A percentile compares a stretch with the other conserved stretches of the same genome.
Conservation (phyloP, 2,113 vertebrate species). For the Clarias batrachus region DNA sequence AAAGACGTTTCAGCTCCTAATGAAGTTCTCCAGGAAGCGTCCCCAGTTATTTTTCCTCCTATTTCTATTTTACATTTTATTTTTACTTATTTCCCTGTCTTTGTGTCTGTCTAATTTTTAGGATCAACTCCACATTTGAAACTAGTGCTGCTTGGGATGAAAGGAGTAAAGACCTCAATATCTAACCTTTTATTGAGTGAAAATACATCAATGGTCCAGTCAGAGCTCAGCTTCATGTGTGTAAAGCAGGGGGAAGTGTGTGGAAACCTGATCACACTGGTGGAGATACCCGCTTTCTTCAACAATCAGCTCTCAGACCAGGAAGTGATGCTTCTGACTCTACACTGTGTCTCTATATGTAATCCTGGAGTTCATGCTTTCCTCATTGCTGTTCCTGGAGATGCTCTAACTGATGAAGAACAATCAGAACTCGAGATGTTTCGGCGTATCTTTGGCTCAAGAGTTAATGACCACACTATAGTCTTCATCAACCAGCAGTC, state of each 20-base stretch:
- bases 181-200: neutral
- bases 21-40: too few relatives aligned
- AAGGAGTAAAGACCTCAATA: neutral
- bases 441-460: constrained; percentile 19
- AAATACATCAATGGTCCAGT: neutral
- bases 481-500: constrained; percentile 36
- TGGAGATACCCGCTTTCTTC: constrained; percentile 42
- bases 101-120: neutral
- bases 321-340: constrained; percentile 33
- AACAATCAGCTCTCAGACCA: constrained; percentile 30
- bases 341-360: constrained; percentile 41
- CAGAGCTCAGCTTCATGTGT: constrained; percentile 28
- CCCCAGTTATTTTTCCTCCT: too few relatives aligned
- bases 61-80: too few relatives aligned
- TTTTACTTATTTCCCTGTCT: neutral
- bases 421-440: constrained; percentile 45
- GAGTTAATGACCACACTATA: constrained; percentile 18
- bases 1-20: too few relatives aligned
- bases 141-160: constrained; percentile 41
- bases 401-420: constrained; percentile 40
- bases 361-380: constrained; percentile 52
- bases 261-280: neutral
- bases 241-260: constrained; percentile 42
- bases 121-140: neutral
- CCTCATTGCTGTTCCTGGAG: constrained; percentile 22